phyloP scores from a whole-genome alignment of 2,797 vertebrate genomes.

The Mus spretus region DNA sequence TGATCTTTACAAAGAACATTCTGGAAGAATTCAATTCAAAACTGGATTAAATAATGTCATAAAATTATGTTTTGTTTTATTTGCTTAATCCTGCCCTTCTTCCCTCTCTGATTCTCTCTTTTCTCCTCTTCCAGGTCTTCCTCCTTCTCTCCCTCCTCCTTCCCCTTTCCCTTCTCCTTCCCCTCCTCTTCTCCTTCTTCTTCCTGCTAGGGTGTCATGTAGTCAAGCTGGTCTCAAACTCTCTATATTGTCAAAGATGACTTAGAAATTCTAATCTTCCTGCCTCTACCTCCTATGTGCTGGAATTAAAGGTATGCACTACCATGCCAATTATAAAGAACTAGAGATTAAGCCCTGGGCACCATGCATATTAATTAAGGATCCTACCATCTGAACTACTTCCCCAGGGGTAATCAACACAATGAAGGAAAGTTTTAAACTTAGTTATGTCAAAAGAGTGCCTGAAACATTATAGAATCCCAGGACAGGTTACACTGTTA shows the following conservation, averaged over 20 bases:
- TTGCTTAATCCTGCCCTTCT: not conserved
- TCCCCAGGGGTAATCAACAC: not conserved
- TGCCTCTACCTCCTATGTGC: not conserved
- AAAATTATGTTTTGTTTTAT: conserved; percentile 42
- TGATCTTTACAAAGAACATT: conserved; percentile 28
- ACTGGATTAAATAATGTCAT: not conserved
- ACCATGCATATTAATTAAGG: not conserved
- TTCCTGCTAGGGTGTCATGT: not conserved
- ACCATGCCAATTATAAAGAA: not conserved
- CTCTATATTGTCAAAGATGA: not conserved
- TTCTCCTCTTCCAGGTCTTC: not conserved
- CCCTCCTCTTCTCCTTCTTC: not conserved
- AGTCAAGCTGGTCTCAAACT: not conserved
- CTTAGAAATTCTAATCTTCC: not conserved
- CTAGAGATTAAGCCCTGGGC: not conserved
- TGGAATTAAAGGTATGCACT: not conserved
- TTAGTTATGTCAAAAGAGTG: not conserved
- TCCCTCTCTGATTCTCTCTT: not conserved
- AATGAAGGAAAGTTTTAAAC: not conserved
- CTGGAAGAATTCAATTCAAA: conserved; percentile 31
- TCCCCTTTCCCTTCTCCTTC: accelerated
- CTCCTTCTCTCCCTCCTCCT: no score
- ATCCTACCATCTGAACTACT: not conserved
- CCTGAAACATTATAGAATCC: not conserved
- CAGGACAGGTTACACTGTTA: not conserved